These are phyloP conservation scores for Platalea minor DNA, from an alignment of 2,797 vertebrate genomes.

Conservation along the genomic window DNA sequence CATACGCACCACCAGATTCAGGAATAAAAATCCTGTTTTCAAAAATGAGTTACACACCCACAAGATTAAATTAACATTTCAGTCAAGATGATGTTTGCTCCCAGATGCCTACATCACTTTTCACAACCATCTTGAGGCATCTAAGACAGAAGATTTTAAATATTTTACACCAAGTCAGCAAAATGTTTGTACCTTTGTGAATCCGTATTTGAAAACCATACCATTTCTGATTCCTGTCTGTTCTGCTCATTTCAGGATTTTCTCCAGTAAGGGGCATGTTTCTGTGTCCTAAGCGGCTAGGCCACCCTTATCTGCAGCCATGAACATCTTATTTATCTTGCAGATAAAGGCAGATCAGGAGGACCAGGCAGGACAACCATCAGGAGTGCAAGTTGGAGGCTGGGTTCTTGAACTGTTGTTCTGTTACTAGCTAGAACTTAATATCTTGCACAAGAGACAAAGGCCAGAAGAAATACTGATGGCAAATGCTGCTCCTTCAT, in stretches of 20 bases:
- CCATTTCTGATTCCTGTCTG: not conserved
- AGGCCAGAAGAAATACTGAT: not conserved
- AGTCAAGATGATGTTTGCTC: not conserved
- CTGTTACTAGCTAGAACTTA: not conserved
- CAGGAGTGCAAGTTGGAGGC: not conserved
- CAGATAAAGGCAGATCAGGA: not conserved
- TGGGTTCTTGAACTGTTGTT: not conserved
- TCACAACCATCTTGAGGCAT: not conserved
- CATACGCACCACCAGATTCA: not conserved
- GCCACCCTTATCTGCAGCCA: not conserved
- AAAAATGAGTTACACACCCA: not conserved
- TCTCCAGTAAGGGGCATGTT: not conserved
- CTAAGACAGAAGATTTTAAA: not conserved
- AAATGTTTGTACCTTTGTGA: not conserved
- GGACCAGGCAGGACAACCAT: not conserved
- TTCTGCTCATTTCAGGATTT: not conserved
- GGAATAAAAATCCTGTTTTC: not conserved
- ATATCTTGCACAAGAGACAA: not conserved
- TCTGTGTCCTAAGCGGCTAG: not conserved
- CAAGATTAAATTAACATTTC: not conserved
- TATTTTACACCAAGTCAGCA: not conserved
- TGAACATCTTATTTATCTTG: not conserved
- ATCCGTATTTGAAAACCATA: rapidly evolving
- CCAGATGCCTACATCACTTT: not conserved
- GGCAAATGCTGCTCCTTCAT: rapidly evolving